phyloP scores from a whole-genome alignment of 2,113 vertebrate genomes.

The Engraulis encrasicolus region DNA sequence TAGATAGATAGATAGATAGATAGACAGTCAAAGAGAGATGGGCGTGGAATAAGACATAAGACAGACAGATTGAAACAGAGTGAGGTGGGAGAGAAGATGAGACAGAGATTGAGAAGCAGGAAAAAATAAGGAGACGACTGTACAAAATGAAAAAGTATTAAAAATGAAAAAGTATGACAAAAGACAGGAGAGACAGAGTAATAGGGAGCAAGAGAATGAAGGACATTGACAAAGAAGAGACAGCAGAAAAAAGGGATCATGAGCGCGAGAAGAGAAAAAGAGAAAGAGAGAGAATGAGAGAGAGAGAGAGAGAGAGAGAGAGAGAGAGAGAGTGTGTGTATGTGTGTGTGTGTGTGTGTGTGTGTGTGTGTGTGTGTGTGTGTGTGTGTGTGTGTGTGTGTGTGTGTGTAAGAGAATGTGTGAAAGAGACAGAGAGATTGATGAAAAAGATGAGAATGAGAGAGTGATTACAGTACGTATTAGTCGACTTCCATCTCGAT shows the following conservation, averaged over 20 bases:
- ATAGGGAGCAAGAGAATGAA: too few relatives aligned
- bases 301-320: neutral
- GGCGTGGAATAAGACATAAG: too few relatives aligned
- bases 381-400: neutral
- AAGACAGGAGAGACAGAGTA: too few relatives aligned
- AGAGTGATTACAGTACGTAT: neutral
- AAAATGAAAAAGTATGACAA: too few relatives aligned
- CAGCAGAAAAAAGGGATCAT: too few relatives aligned
- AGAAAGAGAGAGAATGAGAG: neutral
- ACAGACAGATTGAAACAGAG: neutral
- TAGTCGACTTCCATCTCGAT: neutral
- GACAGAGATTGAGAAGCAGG: neutral
- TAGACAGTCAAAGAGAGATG: neutral
- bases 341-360: neutral
- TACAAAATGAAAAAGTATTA: too few relatives aligned
- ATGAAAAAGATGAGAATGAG: neutral
- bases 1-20: neutral
- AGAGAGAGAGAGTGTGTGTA: neutral
- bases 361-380: neutral
- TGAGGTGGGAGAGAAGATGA: neutral
- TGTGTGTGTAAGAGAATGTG: constrained; percentile 20
- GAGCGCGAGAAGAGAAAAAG: neutral
- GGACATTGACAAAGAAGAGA: too few relatives aligned
- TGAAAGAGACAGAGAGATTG: neutral
- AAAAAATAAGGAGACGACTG: too few relatives aligned